Base-by-base conservation (phyloP, 1,140 invertebrate genomes). In the Cyclargus thomasi region DNA sequence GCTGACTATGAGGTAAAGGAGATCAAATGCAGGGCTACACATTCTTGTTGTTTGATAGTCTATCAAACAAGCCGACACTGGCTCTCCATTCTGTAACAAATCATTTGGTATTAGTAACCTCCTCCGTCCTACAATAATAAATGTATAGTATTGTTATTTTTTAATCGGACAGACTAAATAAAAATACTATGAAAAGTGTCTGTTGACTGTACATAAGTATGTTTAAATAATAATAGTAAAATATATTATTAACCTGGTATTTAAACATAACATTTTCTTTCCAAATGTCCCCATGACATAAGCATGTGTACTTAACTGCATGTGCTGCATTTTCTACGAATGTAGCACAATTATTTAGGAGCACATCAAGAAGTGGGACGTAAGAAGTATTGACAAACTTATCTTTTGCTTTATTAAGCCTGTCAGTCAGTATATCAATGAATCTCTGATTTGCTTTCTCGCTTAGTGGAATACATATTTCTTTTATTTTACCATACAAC, bases 251-350 rank as follows among this genome's bases (percentile, higher is more conserved):
- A 75, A 87, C 86, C 75, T 82, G 68, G 79, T 88, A 88, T 74
- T 86, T 82, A 76, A 78, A 90, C 10, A 90, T 67, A 59, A 90
- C 80, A 75, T 90, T 90, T 71, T 87, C 86, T 72, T 87, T 87
- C 87, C 87, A 90, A 29, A 88, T 81, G 70, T 90, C 87, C 21
- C 86, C 86, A 74, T 90, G 87, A 71, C 87, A 86, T 63, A 90
- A 55, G 68, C 79, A 83, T 36, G 74, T 71, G 18, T 69, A 70
- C 65, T 73, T 71, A 11, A 74, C 73, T 36, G 67, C 67, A 10
- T 57, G 66, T 23, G 65, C 55, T 10, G 71, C 74, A 11, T 68
- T 68, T 57, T 84, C 77, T 35, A 86, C 73, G 72, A 71, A 74
- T 53, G 72, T 68, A 4, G 17, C 65, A 73, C 78, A 83, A 62